These are phyloP conservation scores for Danaus chrysippus DNA, from an alignment of 2,888 invertebrate species.

Conservation along the genomic window DNA sequence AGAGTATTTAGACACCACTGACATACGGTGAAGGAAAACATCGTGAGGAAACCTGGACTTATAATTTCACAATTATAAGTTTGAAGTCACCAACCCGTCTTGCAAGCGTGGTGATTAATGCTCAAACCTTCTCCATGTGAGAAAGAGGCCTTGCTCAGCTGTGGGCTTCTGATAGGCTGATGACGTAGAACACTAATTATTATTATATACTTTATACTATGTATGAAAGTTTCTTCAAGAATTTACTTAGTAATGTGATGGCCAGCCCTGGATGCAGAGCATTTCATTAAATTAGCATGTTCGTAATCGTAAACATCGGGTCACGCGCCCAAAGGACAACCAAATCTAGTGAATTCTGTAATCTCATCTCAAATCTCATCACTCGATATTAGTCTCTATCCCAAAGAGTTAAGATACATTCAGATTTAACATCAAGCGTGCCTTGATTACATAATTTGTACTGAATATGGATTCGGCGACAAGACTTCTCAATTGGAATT, in stretches of 20 bases:
- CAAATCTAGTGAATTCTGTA: constrained; percentile 20
- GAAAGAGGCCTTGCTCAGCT: too few relatives aligned
- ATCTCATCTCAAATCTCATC: constrained; percentile 23
- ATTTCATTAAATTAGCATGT: constrained; percentile 32
- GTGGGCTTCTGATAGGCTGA: too few relatives aligned
- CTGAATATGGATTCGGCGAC: constrained; percentile 34
- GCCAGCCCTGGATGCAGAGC: constrained; percentile 21
- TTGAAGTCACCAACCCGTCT: too few relatives aligned
- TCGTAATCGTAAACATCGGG: constrained; percentile 45
- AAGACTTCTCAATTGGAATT: constrained; percentile 17
- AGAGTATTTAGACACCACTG: too few relatives aligned
- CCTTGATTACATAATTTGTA: constrained; percentile 32
- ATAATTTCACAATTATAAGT: too few relatives aligned
- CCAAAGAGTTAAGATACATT: constrained; percentile 21
- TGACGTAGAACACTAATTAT: too few relatives aligned
- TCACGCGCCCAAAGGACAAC: constrained; percentile 43
- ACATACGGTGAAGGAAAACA: too few relatives aligned
- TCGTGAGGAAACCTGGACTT: too few relatives aligned
- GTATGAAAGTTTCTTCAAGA: too few relatives aligned
- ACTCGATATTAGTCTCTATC: constrained; percentile 25
- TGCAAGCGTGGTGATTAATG: too few relatives aligned
- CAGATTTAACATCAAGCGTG: constrained; percentile 24
- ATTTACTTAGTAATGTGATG: too few relatives aligned
- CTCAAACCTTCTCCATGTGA: too few relatives aligned
- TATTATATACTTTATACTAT: not conserved